phyloP scores from a whole-genome alignment of 2,113 vertebrate species.

The Phocoena sinus region DNA sequence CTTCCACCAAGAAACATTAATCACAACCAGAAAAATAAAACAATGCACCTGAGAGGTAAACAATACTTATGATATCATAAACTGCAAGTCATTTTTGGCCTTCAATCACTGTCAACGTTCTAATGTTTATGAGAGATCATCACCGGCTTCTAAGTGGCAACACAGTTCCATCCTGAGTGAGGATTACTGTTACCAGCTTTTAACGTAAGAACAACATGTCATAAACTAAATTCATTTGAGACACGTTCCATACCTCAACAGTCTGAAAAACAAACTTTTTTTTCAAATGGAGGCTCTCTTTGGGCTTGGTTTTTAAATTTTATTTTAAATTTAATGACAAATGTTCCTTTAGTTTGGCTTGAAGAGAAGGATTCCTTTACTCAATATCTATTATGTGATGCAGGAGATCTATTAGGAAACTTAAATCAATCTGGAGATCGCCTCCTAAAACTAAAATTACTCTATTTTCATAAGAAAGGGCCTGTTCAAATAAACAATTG shows the following conservation, averaged over 20 bases:
- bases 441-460: slow-evolving; percentile 1
- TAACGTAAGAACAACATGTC: not conserved
- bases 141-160: not conserved
- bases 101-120: not conserved
- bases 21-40: not conserved
- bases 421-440: not conserved
- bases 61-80: not conserved
- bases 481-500: not conserved
- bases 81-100: not conserved
- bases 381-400: not conserved
- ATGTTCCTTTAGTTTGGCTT: not conserved
- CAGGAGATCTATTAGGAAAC: not conserved
- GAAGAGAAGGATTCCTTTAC: not conserved
- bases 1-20: not conserved
- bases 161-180: not conserved
- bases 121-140: not conserved
- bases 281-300: not conserved
- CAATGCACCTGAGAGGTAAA: not conserved
- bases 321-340: slow-evolving; percentile 29
- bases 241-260: not conserved
- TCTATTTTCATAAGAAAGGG: not conserved
- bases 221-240: not conserved
- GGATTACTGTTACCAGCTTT: not conserved
- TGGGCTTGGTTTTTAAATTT: not conserved
- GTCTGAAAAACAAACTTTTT: not conserved